Conservation (phyloP, 2,113 vertebrate genomes). For the Tychaedon coryphoeus region DNA sequence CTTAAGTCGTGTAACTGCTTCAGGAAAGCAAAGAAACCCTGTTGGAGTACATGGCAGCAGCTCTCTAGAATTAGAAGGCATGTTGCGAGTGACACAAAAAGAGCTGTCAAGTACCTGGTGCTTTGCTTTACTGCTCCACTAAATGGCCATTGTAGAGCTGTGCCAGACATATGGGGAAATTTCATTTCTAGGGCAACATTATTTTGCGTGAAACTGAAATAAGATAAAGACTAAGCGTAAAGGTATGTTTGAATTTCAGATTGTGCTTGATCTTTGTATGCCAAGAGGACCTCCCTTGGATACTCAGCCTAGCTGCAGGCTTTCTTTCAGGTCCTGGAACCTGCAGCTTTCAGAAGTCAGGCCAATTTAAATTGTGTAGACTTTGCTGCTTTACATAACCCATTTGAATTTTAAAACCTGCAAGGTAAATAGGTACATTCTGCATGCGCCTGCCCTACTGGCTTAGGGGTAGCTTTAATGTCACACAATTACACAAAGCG, state of each 20-base stretch:
- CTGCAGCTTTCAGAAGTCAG: constrained; percentile 51
- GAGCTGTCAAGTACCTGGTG: constrained; percentile 44
- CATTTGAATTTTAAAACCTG: constrained; percentile 43
- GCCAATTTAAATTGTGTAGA: constrained; percentile 59
- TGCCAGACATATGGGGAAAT: not conserved
- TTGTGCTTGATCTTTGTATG: constrained; percentile 53
- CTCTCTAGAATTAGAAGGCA: constrained; percentile 36
- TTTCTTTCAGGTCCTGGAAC: constrained; percentile 47
- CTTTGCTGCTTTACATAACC: constrained; percentile 58
- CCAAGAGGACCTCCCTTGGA: constrained; percentile 51
- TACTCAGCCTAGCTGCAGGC: constrained; percentile 36
- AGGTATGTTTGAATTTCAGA: constrained; percentile 50
- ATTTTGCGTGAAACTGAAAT: constrained; percentile 48
- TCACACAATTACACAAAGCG: not conserved
- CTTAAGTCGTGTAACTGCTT: constrained; percentile 46
- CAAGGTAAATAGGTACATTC: constrained; percentile 47
- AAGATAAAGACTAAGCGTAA: constrained; percentile 47
- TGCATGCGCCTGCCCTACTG: not conserved
- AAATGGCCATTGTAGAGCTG: constrained; percentile 46
- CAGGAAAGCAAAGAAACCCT: constrained; percentile 37
- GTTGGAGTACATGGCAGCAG: constrained; percentile 30
- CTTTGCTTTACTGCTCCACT: constrained; percentile 43
- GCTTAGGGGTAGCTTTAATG: not conserved
- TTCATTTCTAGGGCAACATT: constrained; percentile 64
- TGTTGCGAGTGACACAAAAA: constrained; percentile 49